phyloP scores from a whole-genome alignment of 2,888 invertebrate genomes.

The Folsomia candida region DNA sequence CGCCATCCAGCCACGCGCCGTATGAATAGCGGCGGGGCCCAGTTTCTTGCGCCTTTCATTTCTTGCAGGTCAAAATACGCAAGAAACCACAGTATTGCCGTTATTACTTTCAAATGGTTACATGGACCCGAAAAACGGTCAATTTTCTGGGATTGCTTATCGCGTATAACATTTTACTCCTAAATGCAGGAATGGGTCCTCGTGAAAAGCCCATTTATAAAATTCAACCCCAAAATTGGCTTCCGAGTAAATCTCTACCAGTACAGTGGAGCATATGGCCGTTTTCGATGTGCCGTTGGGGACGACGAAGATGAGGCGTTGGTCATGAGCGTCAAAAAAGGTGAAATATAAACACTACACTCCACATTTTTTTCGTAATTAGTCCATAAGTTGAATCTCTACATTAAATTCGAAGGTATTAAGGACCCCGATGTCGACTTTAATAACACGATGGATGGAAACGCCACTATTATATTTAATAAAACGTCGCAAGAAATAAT shows the following conservation, averaged over 20 bases:
- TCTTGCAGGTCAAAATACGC: no score
- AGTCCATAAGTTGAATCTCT: neutral
- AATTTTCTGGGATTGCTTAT: neutral
- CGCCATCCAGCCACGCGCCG: no score
- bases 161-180: no score
- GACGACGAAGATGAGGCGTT: conserved; percentile 38
- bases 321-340: conserved; percentile 33
- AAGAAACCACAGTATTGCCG: neutral
- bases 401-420: neutral
- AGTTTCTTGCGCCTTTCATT: no score
- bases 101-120: no score
- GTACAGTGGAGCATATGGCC: conserved; percentile 35
- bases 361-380: neutral
- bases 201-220: conserved; percentile 35
- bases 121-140: no score
- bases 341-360: conserved; percentile 5
- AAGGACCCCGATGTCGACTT: conserved; percentile 2
- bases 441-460: conserved; percentile 36
- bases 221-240: conserved; percentile 41
- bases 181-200: conserved; percentile 27
- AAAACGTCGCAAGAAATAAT: conserved; percentile 35
- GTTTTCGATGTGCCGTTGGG: conserved; percentile 43
- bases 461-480: conserved; percentile 42
- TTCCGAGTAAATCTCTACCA: conserved; percentile 39
- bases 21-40: no score